Evolutionary conservation across 2,888 invertebrate genomes (phyloP), one percentile per base, ranked within the genome.

Genomic region (Aporophyla nigra): DNA sequence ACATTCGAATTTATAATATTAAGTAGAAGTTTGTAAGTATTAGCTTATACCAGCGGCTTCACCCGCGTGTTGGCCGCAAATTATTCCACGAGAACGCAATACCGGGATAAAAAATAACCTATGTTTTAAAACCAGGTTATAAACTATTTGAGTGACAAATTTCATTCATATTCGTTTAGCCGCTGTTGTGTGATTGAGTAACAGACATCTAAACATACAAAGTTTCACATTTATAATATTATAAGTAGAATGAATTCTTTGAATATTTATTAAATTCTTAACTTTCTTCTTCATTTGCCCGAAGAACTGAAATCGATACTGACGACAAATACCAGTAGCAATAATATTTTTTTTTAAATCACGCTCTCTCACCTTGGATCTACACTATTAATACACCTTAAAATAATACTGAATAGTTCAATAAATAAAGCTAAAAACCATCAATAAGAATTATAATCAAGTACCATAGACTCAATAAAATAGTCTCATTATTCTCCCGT

Each of bases 371-470:
- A 58, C 10, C 24, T 46, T 16, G 43, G 21, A 27, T 43, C 9
- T 2, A 51, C 33, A 33, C 1, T 33, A 33, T 33, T n/a, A 21
- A 27, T 6, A 43, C 1, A 49, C 7, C 14, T 63, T 53, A 24
- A 40, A 74, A 46, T 24, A 59, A 53, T 12, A 74, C n/a, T 10
- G 0, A 66, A 12, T 1, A 33, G 51, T 33, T 14, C 49, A 53
- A 63, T 69, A 63, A 68, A 63, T 58, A 58, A 63, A 77, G 53
- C 46, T 58, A 51, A 58, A 33, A 76, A 6, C 24, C 63, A 70
- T 78, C 1, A 65, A 70, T 69, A 69, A 69, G 51, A 77, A 77
- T 69, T 51, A 65, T 12, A 69, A 54, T 12, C 27, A 27, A 56
- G 40, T 10, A 67, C 14, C 21, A 27, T 51, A 43, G 7, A 43